Conservation (phyloP, 1,140 invertebrate species). For the Drosophila grimshawi region DNA sequence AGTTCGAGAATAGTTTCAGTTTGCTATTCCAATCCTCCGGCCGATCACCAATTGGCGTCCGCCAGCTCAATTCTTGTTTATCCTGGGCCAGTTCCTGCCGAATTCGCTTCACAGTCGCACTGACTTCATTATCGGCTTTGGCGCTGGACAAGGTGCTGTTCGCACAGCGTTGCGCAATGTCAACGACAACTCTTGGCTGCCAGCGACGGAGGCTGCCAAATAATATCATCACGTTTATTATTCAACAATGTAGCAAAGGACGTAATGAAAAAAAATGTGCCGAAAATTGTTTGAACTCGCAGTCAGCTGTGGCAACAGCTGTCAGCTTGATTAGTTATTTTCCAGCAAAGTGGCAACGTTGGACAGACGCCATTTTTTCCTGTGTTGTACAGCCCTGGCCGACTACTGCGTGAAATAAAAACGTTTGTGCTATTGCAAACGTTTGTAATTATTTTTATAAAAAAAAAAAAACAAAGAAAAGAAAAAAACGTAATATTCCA, state of each 20-base stretch:
- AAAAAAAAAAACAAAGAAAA: conserved; percentile 21
- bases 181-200: background rate
- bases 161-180: conserved; percentile 9
- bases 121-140: conserved; percentile 44
- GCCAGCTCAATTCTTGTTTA: conserved; percentile 84
- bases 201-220: conserved; percentile 17
- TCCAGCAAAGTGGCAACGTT: conserved; percentile 41
- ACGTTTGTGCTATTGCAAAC: conserved; percentile 53
- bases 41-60: conserved; percentile 83
- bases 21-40: conserved; percentile 84
- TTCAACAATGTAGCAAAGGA: background rate
- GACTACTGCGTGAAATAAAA: conserved; percentile 49
- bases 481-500: conserved; percentile 47
- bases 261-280: background rate
- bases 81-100: conserved; percentile 69
- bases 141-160: conserved; percentile 41
- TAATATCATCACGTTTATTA: conserved; percentile 24
- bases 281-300: background rate
- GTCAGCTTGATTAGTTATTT: conserved; percentile 6
- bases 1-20: conserved; percentile 84
- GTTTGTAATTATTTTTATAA: conserved; percentile 57
- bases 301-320: conserved; percentile 68
- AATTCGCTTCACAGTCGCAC: conserved; percentile 66
- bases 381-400: conserved; percentile 51
- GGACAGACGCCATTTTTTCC: conserved; percentile 64